Conservation (phyloP, 2,113 vertebrate species). For the Ageneiosus marmoratus region DNA sequence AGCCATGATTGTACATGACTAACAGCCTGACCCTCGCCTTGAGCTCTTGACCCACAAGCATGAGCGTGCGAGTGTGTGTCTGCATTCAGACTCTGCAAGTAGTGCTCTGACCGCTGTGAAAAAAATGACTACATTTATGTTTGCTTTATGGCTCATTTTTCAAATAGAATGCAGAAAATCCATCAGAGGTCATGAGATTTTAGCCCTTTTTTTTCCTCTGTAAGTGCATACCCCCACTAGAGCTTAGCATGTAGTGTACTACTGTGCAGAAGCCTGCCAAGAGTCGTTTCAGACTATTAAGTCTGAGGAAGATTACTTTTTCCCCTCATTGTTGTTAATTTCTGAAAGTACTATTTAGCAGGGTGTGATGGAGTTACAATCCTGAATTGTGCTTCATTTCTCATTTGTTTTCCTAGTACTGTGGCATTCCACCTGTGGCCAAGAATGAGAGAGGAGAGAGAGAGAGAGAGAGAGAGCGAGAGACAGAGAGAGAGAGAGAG, state of each 20-base stretch:
- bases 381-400: neutral
- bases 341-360: neutral
- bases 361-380: neutral
- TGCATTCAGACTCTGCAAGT: constrained; percentile 65
- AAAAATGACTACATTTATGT: constrained; percentile 81
- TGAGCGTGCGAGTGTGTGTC: constrained; percentile 60
- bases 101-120: constrained; percentile 72
- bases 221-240: constrained; percentile 9
- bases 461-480: too few species aligned
- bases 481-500: neutral
- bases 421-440: constrained; percentile 1
- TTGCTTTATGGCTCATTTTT: constrained; percentile 84
- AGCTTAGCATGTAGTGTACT: neutral
- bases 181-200: constrained; percentile 71
- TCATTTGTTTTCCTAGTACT: neutral
- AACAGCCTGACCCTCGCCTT: constrained; percentile 4
- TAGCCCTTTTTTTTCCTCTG: constrained; percentile 9
- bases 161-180: constrained; percentile 78
- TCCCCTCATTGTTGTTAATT: neutral
- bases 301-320: neutral
- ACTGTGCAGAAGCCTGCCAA: neutral
- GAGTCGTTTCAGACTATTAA: neutral
- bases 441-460: neutral
- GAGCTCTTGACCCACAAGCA: constrained; percentile 43
- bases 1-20: constrained; percentile 18